Conservation (phyloP, 2,797 vertebrate genomes). For the Falco berigora region DNA sequence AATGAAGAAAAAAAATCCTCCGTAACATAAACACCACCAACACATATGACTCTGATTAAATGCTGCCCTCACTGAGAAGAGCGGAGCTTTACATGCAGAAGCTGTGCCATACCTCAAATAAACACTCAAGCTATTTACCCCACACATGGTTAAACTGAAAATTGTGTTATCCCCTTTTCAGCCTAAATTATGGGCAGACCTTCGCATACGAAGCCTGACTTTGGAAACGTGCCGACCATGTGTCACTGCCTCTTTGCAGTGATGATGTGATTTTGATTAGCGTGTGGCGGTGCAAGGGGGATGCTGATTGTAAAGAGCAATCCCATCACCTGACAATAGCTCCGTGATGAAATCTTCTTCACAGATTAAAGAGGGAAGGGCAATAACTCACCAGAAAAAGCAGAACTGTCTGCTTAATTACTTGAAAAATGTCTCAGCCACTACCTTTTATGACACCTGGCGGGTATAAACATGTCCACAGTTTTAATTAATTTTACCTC, state of each 20-base stretch:
- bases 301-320: slow-evolving; percentile 37
- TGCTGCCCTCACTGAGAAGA: not conserved
- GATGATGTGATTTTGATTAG: not conserved
- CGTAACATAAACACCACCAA: not conserved
- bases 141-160: not conserved
- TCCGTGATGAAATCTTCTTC: slow-evolving; percentile 58
- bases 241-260: not conserved
- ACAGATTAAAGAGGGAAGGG: slow-evolving; percentile 67
- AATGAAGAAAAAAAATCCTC: not conserved
- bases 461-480: slow-evolving; percentile 73
- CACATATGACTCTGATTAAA: not conserved
- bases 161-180: slow-evolving; percentile 15
- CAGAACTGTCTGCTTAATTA: slow-evolving; percentile 75
- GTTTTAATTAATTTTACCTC: slow-evolving; percentile 79
- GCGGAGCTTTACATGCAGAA: not conserved
- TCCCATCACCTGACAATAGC: slow-evolving; percentile 52
- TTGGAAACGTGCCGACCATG: not conserved
- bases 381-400: slow-evolving; percentile 71
- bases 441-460: slow-evolving; percentile 75
- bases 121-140: not conserved
- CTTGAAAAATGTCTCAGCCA: slow-evolving; percentile 76
- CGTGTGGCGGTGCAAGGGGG: not conserved
- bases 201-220: not conserved
- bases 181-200: slow-evolving; percentile 19
- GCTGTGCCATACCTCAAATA: not conserved